Conservation (phyloP, 2,797 vertebrate species). For the Todus mexicanus region DNA sequence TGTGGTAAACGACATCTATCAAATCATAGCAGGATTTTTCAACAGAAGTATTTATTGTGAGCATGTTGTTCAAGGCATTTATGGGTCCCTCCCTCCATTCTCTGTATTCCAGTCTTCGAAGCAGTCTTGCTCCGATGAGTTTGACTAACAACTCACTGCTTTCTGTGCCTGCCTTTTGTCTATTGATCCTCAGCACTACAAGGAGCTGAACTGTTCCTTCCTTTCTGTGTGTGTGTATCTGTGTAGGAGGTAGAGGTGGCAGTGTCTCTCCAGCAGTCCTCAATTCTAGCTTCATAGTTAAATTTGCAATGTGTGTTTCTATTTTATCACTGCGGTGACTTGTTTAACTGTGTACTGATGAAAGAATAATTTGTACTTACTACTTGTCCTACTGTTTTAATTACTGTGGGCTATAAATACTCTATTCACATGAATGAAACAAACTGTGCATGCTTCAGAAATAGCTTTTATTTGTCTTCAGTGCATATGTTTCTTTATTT, state of each 20-base stretch:
- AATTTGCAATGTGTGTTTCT: constrained; percentile 9
- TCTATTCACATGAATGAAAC: constrained; percentile 62
- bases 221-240: not conserved
- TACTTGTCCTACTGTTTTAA: constrained; percentile 68
- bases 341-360: constrained; percentile 58
- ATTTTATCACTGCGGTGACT: constrained; percentile 43
- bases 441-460: constrained; percentile 54
- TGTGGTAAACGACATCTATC: not conserved
- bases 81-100: not conserved
- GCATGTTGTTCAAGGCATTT: not conserved
- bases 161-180: constrained; percentile 10
- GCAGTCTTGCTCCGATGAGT: not conserved
- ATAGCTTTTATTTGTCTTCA: constrained; percentile 61
- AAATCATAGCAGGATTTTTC: not conserved
- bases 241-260: constrained; percentile 33
- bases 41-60: not conserved
- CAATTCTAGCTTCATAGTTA: not conserved
- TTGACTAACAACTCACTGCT: not conserved
- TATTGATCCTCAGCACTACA: not conserved
- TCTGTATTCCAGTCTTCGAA: not conserved
- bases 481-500: constrained; percentile 40
- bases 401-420: constrained; percentile 67
- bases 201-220: not conserved
- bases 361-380: constrained; percentile 68
- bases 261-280: constrained; percentile 7